Evolutionary conservation across 2,888 invertebrate genomes (phyloP).

Genomic region (Drosophila antonietae): DNA sequence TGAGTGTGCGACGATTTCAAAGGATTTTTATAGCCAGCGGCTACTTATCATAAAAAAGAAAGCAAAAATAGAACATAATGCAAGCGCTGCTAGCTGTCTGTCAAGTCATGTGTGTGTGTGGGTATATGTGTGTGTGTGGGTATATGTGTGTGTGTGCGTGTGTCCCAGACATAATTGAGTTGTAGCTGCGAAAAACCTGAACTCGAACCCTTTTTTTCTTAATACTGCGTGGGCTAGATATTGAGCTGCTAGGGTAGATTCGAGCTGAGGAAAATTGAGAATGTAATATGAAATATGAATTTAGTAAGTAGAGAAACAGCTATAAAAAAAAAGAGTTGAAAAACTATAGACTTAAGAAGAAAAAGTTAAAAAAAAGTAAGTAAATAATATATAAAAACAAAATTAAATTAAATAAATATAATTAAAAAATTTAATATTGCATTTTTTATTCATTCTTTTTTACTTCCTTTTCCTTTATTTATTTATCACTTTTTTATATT

Average conservation of each 20-base stretch:
- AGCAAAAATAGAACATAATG: constrained; percentile 56
- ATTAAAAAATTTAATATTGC: too few relatives aligned
- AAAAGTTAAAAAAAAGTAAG: too few relatives aligned
- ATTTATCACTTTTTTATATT: too few relatives aligned
- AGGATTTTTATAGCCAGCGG: constrained; percentile 80
- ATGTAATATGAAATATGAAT: too few relatives aligned
- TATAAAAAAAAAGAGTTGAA: too few relatives aligned
- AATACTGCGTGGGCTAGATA: constrained; percentile 24
- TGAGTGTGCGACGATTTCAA: constrained; percentile 58
- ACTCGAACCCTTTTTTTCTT: constrained; percentile 40
- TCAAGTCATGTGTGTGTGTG: constrained; percentile 66
- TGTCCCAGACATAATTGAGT: constrained; percentile 76
- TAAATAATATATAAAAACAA: too few relatives aligned
- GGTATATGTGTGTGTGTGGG: too few relatives aligned
- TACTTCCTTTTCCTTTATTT: too few relatives aligned
- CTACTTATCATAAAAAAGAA: constrained; percentile 73
- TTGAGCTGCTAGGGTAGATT: neutral
- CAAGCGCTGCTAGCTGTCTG: constrained; percentile 64
- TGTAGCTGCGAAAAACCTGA: constrained; percentile 56
- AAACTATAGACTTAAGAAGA: too few relatives aligned
- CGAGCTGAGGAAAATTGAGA: neutral
- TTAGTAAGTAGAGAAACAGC: too few relatives aligned
- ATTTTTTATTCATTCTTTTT: too few relatives aligned
- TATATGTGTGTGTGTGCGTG: constrained; percentile 1
- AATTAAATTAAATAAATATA: too few relatives aligned